Evolutionary conservation across 2,888 invertebrate genomes (phyloP).

Genomic region (Phoenoteleia sp.): DNA sequence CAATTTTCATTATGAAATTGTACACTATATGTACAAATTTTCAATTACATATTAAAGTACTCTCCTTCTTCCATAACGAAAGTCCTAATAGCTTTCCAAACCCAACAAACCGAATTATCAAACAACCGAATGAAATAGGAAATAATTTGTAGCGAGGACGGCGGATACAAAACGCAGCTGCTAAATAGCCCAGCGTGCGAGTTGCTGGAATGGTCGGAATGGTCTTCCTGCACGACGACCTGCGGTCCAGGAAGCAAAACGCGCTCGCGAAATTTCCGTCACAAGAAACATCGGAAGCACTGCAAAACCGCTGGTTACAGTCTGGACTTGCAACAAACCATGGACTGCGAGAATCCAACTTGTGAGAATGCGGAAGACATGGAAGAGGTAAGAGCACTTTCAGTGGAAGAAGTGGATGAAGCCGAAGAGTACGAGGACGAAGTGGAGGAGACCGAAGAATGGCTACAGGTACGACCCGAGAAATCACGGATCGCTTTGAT

Average conservation of each 20-base stretch:
- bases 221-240: slow-evolving; percentile 94
- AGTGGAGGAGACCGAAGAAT: slow-evolving; percentile 68
- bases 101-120: no score
- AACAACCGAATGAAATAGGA: no score
- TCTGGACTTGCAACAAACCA: slow-evolving; percentile 80
- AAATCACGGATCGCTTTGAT: no score
- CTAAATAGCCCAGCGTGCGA: slow-evolving; percentile 88
- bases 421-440: slow-evolving; percentile 67
- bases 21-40: no score
- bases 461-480: slow-evolving; percentile 63
- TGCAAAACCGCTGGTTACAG: slow-evolving; percentile 76
- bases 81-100: no score
- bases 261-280: slow-evolving; percentile 91
- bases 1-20: no score
- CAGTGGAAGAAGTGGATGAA: slow-evolving; percentile 70
- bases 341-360: slow-evolving; percentile 78
- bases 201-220: slow-evolving; percentile 90
- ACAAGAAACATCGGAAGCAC: slow-evolving; percentile 83
- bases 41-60: no score
- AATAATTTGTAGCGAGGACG: slow-evolving; percentile 51
- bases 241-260: slow-evolving; percentile 96
- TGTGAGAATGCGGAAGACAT: slow-evolving; percentile 79
- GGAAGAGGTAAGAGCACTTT: slow-evolving; percentile 86
- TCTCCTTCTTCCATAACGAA: no score
- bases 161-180: slow-evolving; percentile 56